Percentiles rank a stretch among this genome's conserved stretches.
phyloP scores from a whole-genome alignment of 2,888 invertebrate species.

The Scaptomyza cyrtandrae region DNA sequence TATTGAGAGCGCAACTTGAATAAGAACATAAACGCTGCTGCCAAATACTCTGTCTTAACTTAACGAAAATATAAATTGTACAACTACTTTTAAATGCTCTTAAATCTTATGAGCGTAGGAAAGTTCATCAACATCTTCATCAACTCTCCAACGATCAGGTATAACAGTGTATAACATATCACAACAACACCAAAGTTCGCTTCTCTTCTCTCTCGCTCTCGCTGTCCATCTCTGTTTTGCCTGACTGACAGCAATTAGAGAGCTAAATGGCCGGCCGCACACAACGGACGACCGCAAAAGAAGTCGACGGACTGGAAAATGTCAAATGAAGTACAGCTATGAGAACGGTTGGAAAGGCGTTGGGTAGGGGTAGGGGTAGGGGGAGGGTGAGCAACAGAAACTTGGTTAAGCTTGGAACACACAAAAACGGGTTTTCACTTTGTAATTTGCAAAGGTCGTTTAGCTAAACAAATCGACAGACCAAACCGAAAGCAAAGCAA shows the following conservation, averaged over 20 bases:
- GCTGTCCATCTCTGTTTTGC: conserved; percentile 3
- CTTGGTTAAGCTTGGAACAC: too few relatives aligned
- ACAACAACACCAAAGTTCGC: not conserved
- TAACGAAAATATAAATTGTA: too few relatives aligned
- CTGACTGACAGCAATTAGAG: conserved; percentile 61
- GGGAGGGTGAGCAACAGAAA: not conserved
- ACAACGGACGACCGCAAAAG: conserved; percentile 61
- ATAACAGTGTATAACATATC: not conserved
- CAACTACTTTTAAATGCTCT: too few relatives aligned
- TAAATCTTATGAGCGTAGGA: too few relatives aligned
- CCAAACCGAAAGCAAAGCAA: not conserved
- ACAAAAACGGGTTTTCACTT: conserved; percentile 42
- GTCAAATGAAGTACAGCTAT: conserved; percentile 14
- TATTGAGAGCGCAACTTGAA: not conserved
- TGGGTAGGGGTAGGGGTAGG: not conserved
- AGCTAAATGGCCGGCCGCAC: conserved; percentile 41
- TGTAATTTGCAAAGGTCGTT: conserved; percentile 56
- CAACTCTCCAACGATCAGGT: not conserved
- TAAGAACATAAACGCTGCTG: not conserved
- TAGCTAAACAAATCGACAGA: conserved; percentile 17
- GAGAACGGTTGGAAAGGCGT: not conserved
- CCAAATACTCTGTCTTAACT: not conserved
- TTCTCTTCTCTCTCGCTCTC: not conserved
- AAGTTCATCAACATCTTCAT: not conserved
- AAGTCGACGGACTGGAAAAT: conserved; percentile 52